Evolutionary conservation across 2,113 vertebrate species (phyloP), one percentile per base, ranked within the genome.

Genomic region (Dicaeum eximium): DNA sequence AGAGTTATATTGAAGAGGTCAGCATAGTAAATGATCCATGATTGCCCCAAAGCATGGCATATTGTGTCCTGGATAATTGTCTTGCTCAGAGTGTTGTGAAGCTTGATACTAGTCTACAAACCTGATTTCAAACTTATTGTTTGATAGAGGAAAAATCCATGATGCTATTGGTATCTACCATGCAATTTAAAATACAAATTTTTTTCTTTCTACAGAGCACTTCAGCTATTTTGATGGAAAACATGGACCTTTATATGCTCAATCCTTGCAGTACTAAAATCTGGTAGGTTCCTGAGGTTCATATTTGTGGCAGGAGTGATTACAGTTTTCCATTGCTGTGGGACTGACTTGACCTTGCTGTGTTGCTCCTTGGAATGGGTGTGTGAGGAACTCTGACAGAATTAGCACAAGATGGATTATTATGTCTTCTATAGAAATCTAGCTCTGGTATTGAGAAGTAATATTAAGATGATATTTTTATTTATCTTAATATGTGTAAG

Each of bases 221-320:
- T 72, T 99, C 99, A 87, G 99, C 99, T 93, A 99, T 99, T 97
- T 98, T 99, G 73, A 99, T 99, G 98, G 99, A 99, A 97, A 99
- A 99, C 73, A 99, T 99, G 99, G 99, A 99, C 80, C 98, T 99
- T 80, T 99, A 99, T 93, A 99, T 99, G 99, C 96, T 99, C 80
- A 99, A 99, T 97, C 99, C 99, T 35, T 99, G 99, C 98, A 99
- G 99, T 98, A 99, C 99, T 96, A 99, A 99, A 98, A 99, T 99
- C 95, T 99, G 99, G 99, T 99, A 96, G 97, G 99, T 97, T 90
- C n/a, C 53, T 70, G 66, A 64, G 37, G 16, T n/a, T 84, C 53
- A 31, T 9, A 15, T 45, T 5, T 67, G 4, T 67, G 81, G n/a
- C 14, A 21, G 45, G 19, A 35, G 33, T 58, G 19, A 33, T 85